Conservation (phyloP, 1,140 invertebrate species). For the Plutomurus gul region DNA sequence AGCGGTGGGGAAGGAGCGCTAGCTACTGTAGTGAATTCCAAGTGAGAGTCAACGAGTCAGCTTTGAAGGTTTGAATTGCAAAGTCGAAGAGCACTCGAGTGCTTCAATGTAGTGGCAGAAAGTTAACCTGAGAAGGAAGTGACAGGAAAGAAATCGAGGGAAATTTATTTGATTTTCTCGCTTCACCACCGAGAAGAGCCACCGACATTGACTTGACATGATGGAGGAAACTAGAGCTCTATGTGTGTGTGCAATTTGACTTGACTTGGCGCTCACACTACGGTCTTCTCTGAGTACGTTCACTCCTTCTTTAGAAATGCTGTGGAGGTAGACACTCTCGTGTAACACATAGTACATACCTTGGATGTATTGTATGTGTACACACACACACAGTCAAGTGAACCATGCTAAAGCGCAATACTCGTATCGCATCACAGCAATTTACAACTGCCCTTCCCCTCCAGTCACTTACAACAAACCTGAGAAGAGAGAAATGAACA, state of each 20-base stretch:
- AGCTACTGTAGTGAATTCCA: slow-evolving; percentile 10
- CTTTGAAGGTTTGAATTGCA: slow-evolving; percentile 38
- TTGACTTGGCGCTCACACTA: neutral
- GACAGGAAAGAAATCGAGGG: slow-evolving; percentile 53
- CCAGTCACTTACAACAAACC: neutral
- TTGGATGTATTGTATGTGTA: no score
- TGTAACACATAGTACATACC: no score
- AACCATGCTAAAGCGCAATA: no score
- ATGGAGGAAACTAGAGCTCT: slow-evolving; percentile 11
- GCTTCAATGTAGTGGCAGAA: slow-evolving; percentile 24
- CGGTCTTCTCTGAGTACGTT: neutral
- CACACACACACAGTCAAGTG: no score
- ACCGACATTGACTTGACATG: slow-evolving; percentile 46
- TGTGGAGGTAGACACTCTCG: neutral
- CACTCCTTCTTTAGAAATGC: neutral
- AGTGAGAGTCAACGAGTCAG: neutral
- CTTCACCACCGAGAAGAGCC: slow-evolving; percentile 39
- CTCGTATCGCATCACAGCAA: no score
- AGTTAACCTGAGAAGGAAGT: slow-evolving; percentile 50
- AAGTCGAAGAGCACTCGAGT: slow-evolving; percentile 7
- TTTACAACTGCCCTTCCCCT: no score
- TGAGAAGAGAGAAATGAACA: neutral
- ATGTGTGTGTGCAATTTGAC: neutral
- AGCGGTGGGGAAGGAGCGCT: neutral
- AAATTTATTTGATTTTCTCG: slow-evolving; percentile 54